A percentile compares a stretch with the other conserved stretches of the same genome.
These are phyloP conservation scores for Eretmocerus hayati DNA, from an alignment of 2,888 invertebrate species.

Conservation along the genomic window DNA sequence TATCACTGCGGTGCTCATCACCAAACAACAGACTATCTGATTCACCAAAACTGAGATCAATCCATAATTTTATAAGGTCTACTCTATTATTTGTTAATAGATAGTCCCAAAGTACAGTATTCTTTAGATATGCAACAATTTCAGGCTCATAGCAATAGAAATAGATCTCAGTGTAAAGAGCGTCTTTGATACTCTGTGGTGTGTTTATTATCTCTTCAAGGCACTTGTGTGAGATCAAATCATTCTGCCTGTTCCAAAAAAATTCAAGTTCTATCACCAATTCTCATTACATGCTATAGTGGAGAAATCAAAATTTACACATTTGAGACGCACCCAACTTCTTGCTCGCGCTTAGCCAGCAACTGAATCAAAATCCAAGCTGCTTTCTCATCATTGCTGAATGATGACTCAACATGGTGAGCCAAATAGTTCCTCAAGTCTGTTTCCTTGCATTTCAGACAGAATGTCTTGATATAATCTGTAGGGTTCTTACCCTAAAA, in stretches of 20 bases:
- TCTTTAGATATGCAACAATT: conserved; percentile 39
- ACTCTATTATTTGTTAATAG: conserved; percentile 55
- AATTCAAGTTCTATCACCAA: neutral
- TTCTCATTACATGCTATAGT: conserved; percentile 4
- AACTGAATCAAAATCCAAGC: conserved; percentile 47
- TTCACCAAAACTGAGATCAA: conserved; percentile 48
- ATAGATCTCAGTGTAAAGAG: conserved; percentile 39
- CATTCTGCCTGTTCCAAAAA: conserved; percentile 29
- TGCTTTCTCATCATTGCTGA: conserved; percentile 38
- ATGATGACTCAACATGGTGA: conserved; percentile 50
- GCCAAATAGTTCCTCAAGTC: conserved; percentile 61
- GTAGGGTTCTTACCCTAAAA: conserved; percentile 51
- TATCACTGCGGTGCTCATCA: conserved; percentile 26
- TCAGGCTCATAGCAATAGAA: conserved; percentile 39
- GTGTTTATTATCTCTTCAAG: conserved; percentile 36
- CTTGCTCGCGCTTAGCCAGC: conserved; percentile 34
- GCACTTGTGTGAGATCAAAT: conserved; percentile 39
- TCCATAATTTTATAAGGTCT: conserved; percentile 57
- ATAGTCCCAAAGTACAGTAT: conserved; percentile 54
- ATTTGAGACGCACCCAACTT: conserved; percentile 28
- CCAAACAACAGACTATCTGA: conserved; percentile 21
- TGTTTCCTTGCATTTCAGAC: conserved; percentile 54
- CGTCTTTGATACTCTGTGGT: conserved; percentile 32
- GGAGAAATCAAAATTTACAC: neutral
- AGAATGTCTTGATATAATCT: conserved; percentile 53